Conservation (phyloP, 2,888 invertebrate species). For the Trichacis sp. region DNA sequence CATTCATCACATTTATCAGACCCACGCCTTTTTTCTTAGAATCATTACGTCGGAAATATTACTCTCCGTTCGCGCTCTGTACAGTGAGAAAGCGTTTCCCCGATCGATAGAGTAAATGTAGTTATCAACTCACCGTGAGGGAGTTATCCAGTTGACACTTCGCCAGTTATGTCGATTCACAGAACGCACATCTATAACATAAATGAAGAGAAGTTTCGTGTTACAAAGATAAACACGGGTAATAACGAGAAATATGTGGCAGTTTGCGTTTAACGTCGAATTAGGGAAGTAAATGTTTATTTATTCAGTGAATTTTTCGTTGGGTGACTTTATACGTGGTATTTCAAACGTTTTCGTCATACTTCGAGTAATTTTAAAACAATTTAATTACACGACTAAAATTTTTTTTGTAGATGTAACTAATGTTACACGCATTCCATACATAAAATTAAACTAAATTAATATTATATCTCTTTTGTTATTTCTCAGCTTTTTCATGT, state of each 20-base stretch:
- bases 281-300: too few species aligned
- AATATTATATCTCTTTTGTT: too few species aligned
- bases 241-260: neutral
- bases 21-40: constrained; percentile 7
- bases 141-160: constrained; percentile 23
- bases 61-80: neutral
- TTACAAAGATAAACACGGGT: constrained; percentile 2
- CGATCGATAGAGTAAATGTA: neutral
- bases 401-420: too few species aligned
- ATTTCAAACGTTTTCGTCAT: too few species aligned
- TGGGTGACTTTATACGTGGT: too few species aligned
- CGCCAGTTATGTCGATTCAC: constrained; percentile 20
- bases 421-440: too few species aligned
- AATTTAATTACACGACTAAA: too few species aligned
- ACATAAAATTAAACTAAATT: too few species aligned
- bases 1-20: constrained; percentile 38
- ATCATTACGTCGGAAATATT: constrained; percentile 2
- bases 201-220: neutral
- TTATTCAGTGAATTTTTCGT: too few species aligned
- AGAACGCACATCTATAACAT: constrained; percentile 36
- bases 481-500: too few species aligned
- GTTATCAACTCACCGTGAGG: constrained; percentile 29
- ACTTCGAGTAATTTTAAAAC: too few species aligned
- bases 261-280: too few species aligned
- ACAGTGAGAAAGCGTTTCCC: neutral